Evolutionary conservation across 23 tunicate genomes (phyloP), one percentile per base, ranked within the genome.

Genomic region (Trididemnum miniatum): DNA sequence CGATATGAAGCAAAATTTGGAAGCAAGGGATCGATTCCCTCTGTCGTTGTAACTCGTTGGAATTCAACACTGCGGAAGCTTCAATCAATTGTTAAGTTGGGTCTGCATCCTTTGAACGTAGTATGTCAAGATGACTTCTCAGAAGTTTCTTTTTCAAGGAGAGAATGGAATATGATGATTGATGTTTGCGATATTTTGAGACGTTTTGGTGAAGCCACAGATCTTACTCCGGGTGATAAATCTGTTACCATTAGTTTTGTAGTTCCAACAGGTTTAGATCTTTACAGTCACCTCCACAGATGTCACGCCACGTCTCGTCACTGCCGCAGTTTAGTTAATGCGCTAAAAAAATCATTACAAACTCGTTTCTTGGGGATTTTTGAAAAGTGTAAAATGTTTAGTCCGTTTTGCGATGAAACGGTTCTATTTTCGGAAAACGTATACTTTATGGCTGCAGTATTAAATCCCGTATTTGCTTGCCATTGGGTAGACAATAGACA

Each of bases 201-300:
- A 52, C 86, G 79, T 1, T 82, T 82, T 28, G 77, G 65, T 49
- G 86, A 82, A 50, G 77, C 86, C 30, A 82, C 86, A 18, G 65
- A 73, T 28, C 80, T 71, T 52, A 71, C 87, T 36, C 67, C 52
- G 51, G 37, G 72, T 31, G 80, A 72, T 22, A 35, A 49, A 26
- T 29, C 54, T 72, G 72, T 36, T 27, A 77, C 89, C 28, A 77
- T 85, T n/a, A 85, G 89, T 65, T 66, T 77, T 59, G 83, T 85
- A 27, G 62, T 85, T 12, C 89, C 89, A 1, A 85, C 89, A 44
- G 66, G 78, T 15, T 83, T 85, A 25, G 39, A 83, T 31, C 76
- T 85, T 12, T 49, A 85, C 67, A 78, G 80, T 38, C 89, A 85
- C 36, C 38, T 31, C 37, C 31, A 67, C 18, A 67, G 38, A 67